Percentiles rank a stretch among this genome's conserved stretches.
Evolutionary conservation across 2,797 vertebrate species (phyloP).

Genomic region (Sparus aurata): DNA sequence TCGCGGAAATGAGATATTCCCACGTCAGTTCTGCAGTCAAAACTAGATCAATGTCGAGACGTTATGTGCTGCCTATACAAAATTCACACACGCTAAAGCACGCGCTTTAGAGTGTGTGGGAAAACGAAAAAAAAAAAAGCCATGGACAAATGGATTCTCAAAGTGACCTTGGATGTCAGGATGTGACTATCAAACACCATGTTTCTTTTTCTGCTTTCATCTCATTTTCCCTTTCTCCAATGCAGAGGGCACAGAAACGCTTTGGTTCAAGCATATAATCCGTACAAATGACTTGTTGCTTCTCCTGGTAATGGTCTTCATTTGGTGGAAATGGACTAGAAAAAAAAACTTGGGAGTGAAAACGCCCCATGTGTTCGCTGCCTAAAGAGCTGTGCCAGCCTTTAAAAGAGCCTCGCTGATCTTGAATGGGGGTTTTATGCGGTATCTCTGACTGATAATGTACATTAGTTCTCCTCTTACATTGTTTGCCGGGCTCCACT

Average conservation of each 20-base stretch:
- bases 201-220: slow-evolving; percentile 19
- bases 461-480: slow-evolving; percentile 59
- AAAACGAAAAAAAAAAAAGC: background rate
- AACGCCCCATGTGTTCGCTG: slow-evolving; percentile 30
- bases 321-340: slow-evolving; percentile 66
- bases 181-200: slow-evolving; percentile 1
- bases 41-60: slow-evolving; percentile 36
- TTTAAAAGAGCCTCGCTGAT: slow-evolving; percentile 46
- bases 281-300: slow-evolving; percentile 62
- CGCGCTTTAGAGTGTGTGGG: slow-evolving; percentile 25
- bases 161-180: slow-evolving; percentile 42
- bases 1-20: slow-evolving; percentile 41
- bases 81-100: slow-evolving; percentile 35
- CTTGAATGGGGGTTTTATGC: slow-evolving; percentile 57
- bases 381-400: slow-evolving; percentile 47
- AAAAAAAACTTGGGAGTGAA: slow-evolving; percentile 40
- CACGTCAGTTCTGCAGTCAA: slow-evolving; percentile 17
- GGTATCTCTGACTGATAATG: slow-evolving; percentile 68
- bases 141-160: slow-evolving; percentile 6
- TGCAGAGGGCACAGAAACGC: background rate
- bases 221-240: background rate
- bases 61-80: slow-evolving; percentile 14
- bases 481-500: slow-evolving; percentile 69
- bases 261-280: slow-evolving; percentile 49
- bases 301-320: slow-evolving; percentile 62